Percentiles rank a stretch among this genome's conserved stretches.
Conservation (phyloP, 1,140 invertebrate genomes). For the Camponotus floridanus region DNA sequence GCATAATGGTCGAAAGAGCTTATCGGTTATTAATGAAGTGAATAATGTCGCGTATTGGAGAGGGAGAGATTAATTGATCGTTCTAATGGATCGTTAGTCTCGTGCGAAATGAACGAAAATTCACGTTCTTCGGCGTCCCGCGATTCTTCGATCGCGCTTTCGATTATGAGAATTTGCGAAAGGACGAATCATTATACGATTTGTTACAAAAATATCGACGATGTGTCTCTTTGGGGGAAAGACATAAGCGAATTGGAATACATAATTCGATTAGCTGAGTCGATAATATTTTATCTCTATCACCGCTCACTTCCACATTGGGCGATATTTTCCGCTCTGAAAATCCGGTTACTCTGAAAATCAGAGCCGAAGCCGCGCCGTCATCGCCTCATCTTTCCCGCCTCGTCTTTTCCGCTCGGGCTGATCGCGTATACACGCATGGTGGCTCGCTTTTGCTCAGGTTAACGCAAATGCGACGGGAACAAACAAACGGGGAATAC, state of each 20-base stretch:
- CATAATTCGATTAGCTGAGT: neutral
- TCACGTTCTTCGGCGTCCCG: slow-evolving; percentile 1
- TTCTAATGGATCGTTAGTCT: slow-evolving; percentile 74
- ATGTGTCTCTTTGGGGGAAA: no score
- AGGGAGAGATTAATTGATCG: neutral
- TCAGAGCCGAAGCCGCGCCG: slow-evolving; percentile 49
- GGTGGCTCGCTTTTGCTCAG: slow-evolving; percentile 76
- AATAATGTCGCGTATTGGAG: slow-evolving; percentile 67
- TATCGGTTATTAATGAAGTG: slow-evolving; percentile 75
- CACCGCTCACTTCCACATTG: slow-evolving; percentile 9
- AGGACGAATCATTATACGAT: neutral
- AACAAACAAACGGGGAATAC: slow-evolving; percentile 84
- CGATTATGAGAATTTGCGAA: slow-evolving; percentile 27
- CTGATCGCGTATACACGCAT: slow-evolving; percentile 74
- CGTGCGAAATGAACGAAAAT: slow-evolving; percentile 61
- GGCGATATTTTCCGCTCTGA: slow-evolving; percentile 48
- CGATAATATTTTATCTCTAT: neutral
- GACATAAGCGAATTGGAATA: neutral
- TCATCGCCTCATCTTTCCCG: slow-evolving; percentile 57
- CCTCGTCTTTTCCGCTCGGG: slow-evolving; percentile 71
- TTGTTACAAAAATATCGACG: neutral
- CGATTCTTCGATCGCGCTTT: slow-evolving; percentile 59
- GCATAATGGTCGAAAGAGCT: slow-evolving; percentile 72
- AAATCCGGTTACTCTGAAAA: slow-evolving; percentile 31
- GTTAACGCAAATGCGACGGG: slow-evolving; percentile 81